Percentiles rank a stretch among this genome's conserved stretches.
phyloP scores from a whole-genome alignment of 2,797 vertebrate genomes.

The Gadopsis marmoratus region DNA sequence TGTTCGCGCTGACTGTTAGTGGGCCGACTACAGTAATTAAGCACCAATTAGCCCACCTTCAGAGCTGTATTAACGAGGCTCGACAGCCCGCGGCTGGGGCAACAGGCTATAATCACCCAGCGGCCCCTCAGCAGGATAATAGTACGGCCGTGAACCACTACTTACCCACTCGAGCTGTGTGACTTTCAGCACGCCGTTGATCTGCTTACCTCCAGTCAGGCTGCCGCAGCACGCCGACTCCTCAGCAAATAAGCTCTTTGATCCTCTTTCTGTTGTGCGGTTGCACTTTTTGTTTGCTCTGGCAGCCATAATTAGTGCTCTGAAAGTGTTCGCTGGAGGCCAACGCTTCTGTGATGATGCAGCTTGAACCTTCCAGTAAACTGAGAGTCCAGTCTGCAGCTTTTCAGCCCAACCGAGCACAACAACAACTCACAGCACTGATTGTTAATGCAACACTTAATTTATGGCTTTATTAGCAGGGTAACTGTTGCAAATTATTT shows the following conservation, averaged over 20 bases:
- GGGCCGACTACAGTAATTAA: conserved; percentile 82
- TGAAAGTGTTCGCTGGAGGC: conserved; percentile 29
- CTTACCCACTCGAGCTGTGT: conserved; percentile 60
- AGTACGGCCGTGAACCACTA: conserved; percentile 60
- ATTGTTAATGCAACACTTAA: not conserved
- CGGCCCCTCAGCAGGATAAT: conserved; percentile 71
- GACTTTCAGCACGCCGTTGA: conserved; percentile 46
- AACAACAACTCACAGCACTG: not conserved
- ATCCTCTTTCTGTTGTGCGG: conserved; percentile 46
- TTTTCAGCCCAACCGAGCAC: not conserved
- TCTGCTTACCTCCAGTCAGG: conserved; percentile 59
- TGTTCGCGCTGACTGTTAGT: conserved; percentile 76
- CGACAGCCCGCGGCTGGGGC: conserved; percentile 64
- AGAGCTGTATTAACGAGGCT: conserved; percentile 75
- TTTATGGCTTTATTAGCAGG: not conserved
- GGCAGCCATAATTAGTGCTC: conserved; percentile 54
- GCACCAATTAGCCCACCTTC: conserved; percentile 83
- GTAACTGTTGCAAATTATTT: too few species aligned
- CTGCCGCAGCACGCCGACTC: conserved; percentile 42
- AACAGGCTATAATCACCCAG: conserved; percentile 77
- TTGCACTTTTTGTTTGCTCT: conserved; percentile 39
- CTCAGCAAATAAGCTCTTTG: conserved; percentile 52
- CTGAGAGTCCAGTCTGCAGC: conserved; percentile 1
- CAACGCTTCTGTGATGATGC: conserved; percentile 35
- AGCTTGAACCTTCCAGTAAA: conserved; percentile 37